A percentile compares a stretch with the other conserved stretches of the same genome.
phyloP scores from a whole-genome alignment of 2,797 vertebrate species.

The Sciurus carolinensis region DNA sequence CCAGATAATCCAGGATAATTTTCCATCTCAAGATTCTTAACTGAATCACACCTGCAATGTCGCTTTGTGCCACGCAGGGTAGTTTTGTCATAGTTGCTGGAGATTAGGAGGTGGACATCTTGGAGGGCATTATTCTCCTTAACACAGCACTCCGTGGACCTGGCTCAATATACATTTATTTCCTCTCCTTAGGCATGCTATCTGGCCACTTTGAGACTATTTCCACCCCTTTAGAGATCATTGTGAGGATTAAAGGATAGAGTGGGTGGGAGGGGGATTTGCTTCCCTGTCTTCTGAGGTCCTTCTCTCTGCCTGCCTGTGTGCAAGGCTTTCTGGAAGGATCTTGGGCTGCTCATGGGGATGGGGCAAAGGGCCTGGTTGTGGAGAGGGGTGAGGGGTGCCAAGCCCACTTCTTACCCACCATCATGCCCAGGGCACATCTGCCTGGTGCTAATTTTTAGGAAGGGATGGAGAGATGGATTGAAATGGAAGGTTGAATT shows the following conservation, averaged over 20 bases:
- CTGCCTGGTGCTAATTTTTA: not conserved
- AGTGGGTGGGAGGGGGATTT: not conserved
- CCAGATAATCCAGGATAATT: constrained; percentile 24
- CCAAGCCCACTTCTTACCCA: not conserved
- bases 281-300: not conserved
- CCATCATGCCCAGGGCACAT: not conserved
- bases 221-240: constrained; percentile 34
- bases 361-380: not conserved
- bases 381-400: not conserved
- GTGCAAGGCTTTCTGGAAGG: constrained; percentile 1
- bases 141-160: not conserved
- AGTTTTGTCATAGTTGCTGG: not conserved
- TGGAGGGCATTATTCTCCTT: not conserved
- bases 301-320: not conserved
- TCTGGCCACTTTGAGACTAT: not conserved
- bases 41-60: constrained; percentile 11
- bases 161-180: not conserved
- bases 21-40: constrained; percentile 51
- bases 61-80: not conserved
- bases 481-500: not conserved
- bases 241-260: not conserved
- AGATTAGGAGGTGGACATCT: not conserved
- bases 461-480: not conserved
- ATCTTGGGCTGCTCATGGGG: not conserved
- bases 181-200: not conserved